Base-by-base conservation (phyloP, 2,888 invertebrate species). In the Epirrita christyi region DNA sequence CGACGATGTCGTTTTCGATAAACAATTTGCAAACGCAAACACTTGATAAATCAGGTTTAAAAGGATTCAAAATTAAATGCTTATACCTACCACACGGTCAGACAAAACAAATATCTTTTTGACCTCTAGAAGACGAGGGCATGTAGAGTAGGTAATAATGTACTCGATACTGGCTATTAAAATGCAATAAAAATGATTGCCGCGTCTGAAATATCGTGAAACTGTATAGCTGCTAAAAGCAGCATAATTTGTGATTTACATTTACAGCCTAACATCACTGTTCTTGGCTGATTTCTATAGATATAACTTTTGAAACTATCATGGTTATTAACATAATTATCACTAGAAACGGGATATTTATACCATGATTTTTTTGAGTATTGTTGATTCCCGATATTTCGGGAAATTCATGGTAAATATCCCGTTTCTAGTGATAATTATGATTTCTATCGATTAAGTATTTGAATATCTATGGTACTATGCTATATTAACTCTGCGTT, bases 111-210 rank as follows among this genome's bases (percentile, higher is more conserved):
- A 72, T 68, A 68, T 70, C 66, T 67, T 61, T 67, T 64, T 63
- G 76, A 78, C 73, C 76, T 72, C 68, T 68, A 48, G 40, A 50
- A 59, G 59, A 64, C 63, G 72, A 75, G 74, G 73, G 71, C 77
- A 70, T 38, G 53, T 32, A 47, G 56, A 63, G 59, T 63, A 57
- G 64, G 70, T 65, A 67, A 61, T 66, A 53, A 65, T 63, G 67
- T 68, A 70, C 66, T 70, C 68, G 68, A 74, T 71, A 72, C 57
- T 54, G 70, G 55, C 71, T 69, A 79, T 79, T 78, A 74, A 75
- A 76, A 74, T 72, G 72, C 69, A 78, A 77, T 78, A 76, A 75
- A 72, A 75, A 72, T 71, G 64, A 76, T 75, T 71, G 71, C 64
- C 61, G 57, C 59, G 66, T 70, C 67, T 72, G 59, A 68, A 75